Base-by-base conservation (phyloP, 2,113 vertebrate species). In the Trinectes maculatus region DNA sequence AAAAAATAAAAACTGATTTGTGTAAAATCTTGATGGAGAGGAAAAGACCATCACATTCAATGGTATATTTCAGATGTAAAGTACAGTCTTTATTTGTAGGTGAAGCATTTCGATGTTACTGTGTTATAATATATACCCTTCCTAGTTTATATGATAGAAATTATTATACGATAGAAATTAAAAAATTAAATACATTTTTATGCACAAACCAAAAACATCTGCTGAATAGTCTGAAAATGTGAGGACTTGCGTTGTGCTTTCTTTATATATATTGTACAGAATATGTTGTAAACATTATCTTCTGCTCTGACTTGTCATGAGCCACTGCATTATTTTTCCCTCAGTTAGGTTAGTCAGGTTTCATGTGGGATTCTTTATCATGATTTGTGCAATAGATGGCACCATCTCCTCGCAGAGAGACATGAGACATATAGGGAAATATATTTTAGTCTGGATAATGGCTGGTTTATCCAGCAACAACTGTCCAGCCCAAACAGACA, bases 341-440 rank as follows among this genome's bases (percentile, higher is more conserved):
- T n/a, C n/a, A n/a, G n/a, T n/a, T n/a, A n/a, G n/a, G n/a, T n/a
- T n/a, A n/a, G n/a, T n/a, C n/a, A n/a, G n/a, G n/a, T n/a, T 28
- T 16, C 3, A 28, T 72, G 43, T 48, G 16, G 18, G 26, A 61
- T 44, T 33, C 0, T 59, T 34, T 43, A 70, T 28, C 24, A 42
- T 52, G 28, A 57, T 74, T 21, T 54, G 68, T 57, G 37, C 84
- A 74, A 66, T 79, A 49, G 78, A 64, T 83, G 82, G 75, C 74
- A 80, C 60, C 60, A 77, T 53, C 57, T 74, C 74, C 74, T 74
- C 61, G 42, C 33, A 84, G 74, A 80, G 34, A 51, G 22, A 65
- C 8, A 33, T n/a, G n/a, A n/a, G n/a, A n/a, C 42, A 37, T 46
- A 43, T 51, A 84, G 68, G 59, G 49, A 60, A 51, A 75, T 52